Evolutionary conservation across 2,888 invertebrate species (phyloP).

Genomic region (Microdon myrmicae): DNA sequence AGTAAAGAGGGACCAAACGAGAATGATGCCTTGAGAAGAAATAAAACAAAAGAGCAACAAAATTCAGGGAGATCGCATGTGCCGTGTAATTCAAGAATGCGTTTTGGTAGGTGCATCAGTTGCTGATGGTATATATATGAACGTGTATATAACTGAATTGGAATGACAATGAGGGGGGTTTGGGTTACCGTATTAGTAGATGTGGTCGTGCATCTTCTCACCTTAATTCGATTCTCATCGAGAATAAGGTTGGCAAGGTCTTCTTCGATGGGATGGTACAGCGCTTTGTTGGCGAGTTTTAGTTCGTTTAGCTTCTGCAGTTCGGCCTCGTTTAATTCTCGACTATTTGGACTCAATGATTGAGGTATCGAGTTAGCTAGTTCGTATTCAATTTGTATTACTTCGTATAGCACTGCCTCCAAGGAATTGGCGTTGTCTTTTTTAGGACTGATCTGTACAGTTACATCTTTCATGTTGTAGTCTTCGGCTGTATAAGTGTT

Average conservation of each 20-base stretch:
- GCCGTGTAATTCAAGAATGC: too few relatives aligned
- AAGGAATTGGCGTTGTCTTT: conserved; percentile 70
- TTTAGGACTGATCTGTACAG: conserved; percentile 44
- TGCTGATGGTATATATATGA: too few relatives aligned
- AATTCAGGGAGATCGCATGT: too few relatives aligned
- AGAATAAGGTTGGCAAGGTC: conserved; percentile 78
- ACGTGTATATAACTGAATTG: too few relatives aligned
- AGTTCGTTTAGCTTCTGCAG: conserved; percentile 85
- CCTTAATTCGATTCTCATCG: conserved; percentile 72
- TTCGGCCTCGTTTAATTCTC: conserved; percentile 80
- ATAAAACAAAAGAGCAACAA: too few relatives aligned
- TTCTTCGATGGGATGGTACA: conserved; percentile 85
- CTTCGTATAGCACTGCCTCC: conserved; percentile 85
- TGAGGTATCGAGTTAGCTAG: conserved; percentile 65
- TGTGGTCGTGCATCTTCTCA: too few relatives aligned
- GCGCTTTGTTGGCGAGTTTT: conserved; percentile 85
- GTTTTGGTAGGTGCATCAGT: too few relatives aligned
- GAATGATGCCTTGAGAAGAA: too few relatives aligned
- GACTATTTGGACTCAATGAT: conserved; percentile 50
- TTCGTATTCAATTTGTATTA: conserved; percentile 86
- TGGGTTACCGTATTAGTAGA: too few relatives aligned
- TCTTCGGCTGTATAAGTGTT: conserved; percentile 52
- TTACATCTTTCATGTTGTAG: conserved; percentile 57
- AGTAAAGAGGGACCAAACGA: too few relatives aligned
- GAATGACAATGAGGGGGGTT: too few relatives aligned